phyloP scores from a whole-genome alignment of 2,113 vertebrate species.

The Melanerpes formicivorus region DNA sequence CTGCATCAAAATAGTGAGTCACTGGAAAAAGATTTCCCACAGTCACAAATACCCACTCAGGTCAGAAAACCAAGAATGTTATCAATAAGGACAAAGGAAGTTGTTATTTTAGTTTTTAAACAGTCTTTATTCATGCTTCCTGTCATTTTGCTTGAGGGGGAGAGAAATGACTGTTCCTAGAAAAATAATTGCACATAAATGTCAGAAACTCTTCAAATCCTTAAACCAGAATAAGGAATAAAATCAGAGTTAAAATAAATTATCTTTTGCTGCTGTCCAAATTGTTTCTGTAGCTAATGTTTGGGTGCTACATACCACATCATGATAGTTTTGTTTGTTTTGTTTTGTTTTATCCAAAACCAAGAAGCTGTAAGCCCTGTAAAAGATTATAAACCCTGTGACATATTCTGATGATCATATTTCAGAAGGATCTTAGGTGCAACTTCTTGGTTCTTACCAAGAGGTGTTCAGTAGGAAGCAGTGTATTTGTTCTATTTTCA shows the following conservation, averaged over 20 bases:
- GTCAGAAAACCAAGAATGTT: neutral
- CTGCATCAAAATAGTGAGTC: conserved; percentile 21
- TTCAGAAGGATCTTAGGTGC: neutral
- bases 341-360: neutral
- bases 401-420: neutral
- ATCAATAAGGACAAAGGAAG: conserved; percentile 44
- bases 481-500: neutral
- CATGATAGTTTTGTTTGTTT: neutral
- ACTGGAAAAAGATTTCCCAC: neutral
- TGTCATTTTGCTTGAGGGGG: neutral
- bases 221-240: neutral
- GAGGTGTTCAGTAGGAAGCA: neutral
- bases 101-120: conserved; percentile 37
- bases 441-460: neutral
- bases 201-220: neutral
- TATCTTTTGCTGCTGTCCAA: neutral
- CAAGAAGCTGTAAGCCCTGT: neutral
- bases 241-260: neutral
- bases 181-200: neutral
- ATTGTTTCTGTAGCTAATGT: neutral
- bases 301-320: neutral
- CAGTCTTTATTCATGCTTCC: conserved; percentile 38
- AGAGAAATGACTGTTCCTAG: neutral
- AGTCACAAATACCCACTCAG: neutral
- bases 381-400: neutral